A percentile compares a stretch with the other conserved stretches of the same genome.
Conservation (phyloP, 2,797 vertebrate species). For the Acanthopagrus latus region DNA sequence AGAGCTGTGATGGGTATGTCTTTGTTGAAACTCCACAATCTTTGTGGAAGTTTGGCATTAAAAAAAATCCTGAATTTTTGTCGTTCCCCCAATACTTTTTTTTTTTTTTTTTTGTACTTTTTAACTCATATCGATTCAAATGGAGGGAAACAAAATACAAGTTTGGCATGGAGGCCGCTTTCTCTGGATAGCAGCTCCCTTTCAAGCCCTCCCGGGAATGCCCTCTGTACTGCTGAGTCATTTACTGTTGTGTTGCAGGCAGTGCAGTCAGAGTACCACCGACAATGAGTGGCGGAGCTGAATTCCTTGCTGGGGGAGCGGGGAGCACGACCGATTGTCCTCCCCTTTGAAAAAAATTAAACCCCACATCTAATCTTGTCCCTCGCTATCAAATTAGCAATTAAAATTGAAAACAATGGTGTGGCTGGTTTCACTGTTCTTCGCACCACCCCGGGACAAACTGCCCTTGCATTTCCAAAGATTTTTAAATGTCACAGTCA, state of each 20-base stretch:
- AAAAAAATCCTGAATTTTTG: conserved; percentile 9
- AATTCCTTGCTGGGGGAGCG: conserved; percentile 42
- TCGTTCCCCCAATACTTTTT: neutral
- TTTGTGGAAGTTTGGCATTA: conserved; percentile 21
- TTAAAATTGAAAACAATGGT: conserved; percentile 78
- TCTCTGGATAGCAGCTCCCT: conserved; percentile 8
- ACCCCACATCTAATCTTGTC: conserved; percentile 76
- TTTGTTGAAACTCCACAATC: conserved; percentile 31
- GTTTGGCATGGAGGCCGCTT: conserved; percentile 16
- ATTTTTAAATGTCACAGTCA: conserved; percentile 86
- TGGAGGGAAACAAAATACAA: conserved; percentile 18
- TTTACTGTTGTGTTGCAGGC: conserved; percentile 44
- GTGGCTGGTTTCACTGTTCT: conserved; percentile 62
- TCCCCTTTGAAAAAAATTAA: conserved; percentile 65
- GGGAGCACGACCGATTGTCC: conserved; percentile 37
- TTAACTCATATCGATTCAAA: conserved; percentile 36
- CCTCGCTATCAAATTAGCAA: conserved; percentile 77
- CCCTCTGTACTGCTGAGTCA: conserved; percentile 62
- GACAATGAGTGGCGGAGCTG: conserved; percentile 39
- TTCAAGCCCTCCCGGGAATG: conserved; percentile 20
- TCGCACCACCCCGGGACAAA: conserved; percentile 64
- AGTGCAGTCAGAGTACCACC: conserved; percentile 48
- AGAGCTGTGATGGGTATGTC: conserved; percentile 48
- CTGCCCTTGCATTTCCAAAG: conserved; percentile 72
- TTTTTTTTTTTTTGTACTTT: conserved; percentile 30